phyloP scores from a whole-genome alignment of 2,113 vertebrate genomes.

The Etheostoma spectabile region DNA sequence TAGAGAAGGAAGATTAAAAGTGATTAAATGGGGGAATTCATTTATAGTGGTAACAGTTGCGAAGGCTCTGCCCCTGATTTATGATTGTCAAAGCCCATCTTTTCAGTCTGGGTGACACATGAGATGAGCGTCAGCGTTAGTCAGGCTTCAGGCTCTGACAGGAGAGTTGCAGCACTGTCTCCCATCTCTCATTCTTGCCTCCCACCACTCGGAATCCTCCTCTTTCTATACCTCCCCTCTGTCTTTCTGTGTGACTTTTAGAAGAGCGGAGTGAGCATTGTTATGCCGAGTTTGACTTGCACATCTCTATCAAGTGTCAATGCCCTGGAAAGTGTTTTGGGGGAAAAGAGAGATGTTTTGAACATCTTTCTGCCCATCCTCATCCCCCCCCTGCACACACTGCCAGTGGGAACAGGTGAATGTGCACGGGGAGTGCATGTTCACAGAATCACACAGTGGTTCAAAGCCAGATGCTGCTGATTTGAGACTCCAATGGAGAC shows the following conservation, averaged over 20 bases:
- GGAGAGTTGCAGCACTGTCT: conserved; percentile 46
- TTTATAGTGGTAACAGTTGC: conserved; percentile 47
- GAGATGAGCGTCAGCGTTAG: conserved; percentile 35
- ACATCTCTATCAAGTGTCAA: conserved; percentile 63
- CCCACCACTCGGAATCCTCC: conserved; percentile 32
- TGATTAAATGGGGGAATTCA: conserved; percentile 67
- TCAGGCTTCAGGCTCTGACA: conserved; percentile 53
- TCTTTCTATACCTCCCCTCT: conserved; percentile 6
- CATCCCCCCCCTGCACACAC: conserved; percentile 26
- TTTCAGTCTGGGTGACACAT: conserved; percentile 61
- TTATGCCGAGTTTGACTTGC: conserved; percentile 58
- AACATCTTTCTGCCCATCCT: conserved; percentile 51
- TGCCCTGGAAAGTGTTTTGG: conserved; percentile 56
- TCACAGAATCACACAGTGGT: conserved; percentile 30
- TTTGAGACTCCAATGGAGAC: conserved; percentile 50
- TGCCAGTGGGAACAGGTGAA: conserved; percentile 46
- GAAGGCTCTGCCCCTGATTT: conserved; percentile 58
- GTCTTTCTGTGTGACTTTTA: conserved; percentile 47
- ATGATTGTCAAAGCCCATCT: conserved; percentile 46
- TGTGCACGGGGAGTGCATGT: conserved; percentile 29
- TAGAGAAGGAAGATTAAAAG: conserved; percentile 64
- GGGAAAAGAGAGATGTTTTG: conserved; percentile 50
- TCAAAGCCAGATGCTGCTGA: conserved; percentile 65
- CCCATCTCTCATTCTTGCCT: conserved; percentile 42
- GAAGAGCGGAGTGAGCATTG: conserved; percentile 53